A percentile compares a stretch with the other conserved stretches of the same genome.
phyloP scores from a whole-genome alignment of 2,113 vertebrate genomes.

The Acinonyx jubatus region DNA sequence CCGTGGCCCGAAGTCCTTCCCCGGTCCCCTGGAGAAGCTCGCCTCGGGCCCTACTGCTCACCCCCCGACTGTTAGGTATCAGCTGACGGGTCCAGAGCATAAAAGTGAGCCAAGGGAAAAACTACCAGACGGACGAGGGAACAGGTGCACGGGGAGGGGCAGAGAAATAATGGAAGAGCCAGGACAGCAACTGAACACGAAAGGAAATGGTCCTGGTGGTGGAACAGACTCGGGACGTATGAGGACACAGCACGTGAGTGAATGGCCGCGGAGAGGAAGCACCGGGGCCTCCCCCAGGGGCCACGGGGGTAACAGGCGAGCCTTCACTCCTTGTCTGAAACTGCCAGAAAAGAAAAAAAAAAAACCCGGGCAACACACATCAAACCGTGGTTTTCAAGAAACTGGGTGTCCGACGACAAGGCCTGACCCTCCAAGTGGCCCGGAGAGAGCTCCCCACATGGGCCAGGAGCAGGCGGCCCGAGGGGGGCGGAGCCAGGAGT shows the following conservation, averaged over 20 bases:
- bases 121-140: accelerated
- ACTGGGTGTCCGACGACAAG: background rate
- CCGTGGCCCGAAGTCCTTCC: background rate
- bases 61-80: background rate
- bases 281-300: accelerated
- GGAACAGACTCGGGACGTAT: accelerated
- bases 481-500: background rate
- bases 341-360: too few relatives aligned
- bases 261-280: accelerated
- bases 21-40: background rate
- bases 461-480: background rate
- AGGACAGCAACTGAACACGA: accelerated
- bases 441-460: background rate
- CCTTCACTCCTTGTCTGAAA: background rate
- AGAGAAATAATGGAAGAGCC: accelerated
- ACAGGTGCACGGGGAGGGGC: too few relatives aligned
- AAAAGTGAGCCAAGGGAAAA: background rate
- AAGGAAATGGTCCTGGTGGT: accelerated
- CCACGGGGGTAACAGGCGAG: background rate
- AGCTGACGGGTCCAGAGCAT: background rate
- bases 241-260: accelerated
- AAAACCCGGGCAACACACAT: accelerated
- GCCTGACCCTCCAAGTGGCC: background rate
- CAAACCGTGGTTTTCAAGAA: background rate
- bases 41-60: accelerated